phyloP scores from a whole-genome alignment of 2,888 invertebrate genomes.

The Morpho helenor region DNA sequence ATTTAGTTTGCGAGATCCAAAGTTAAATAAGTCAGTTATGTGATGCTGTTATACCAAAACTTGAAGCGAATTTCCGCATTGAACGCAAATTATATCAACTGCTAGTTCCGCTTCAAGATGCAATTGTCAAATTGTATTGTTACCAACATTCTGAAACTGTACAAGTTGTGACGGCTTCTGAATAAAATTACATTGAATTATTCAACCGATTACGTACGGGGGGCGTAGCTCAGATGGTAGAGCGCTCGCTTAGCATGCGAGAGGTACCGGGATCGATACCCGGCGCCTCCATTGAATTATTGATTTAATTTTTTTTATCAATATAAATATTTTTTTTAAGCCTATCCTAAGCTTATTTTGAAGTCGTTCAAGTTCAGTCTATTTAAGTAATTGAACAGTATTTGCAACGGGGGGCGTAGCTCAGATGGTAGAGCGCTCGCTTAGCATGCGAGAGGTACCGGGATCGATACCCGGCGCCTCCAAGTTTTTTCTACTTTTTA shows the following conservation, averaged over 20 bases:
- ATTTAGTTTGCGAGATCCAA: too few relatives aligned
- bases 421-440: conserved; percentile 24
- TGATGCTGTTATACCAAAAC: too few relatives aligned
- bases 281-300: conserved; percentile 62
- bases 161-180: too few relatives aligned
- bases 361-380: too few relatives aligned
- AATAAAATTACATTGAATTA: neutral
- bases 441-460: conserved; percentile 25
- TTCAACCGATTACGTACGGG: conserved; percentile 29
- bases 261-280: conserved; percentile 80
- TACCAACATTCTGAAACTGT: too few relatives aligned
- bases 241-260: conserved; percentile 79
- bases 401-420: conserved; percentile 13
- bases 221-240: conserved; percentile 79
- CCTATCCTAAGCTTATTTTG: too few relatives aligned
- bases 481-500: neutral
- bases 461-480: conserved; percentile 25
- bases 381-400: neutral
- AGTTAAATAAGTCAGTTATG: too few relatives aligned
- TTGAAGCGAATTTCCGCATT: too few relatives aligned
- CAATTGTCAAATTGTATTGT: too few relatives aligned
- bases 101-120: too few relatives aligned
- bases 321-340: neutral
- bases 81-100: too few relatives aligned
- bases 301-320: neutral